Evolutionary conservation across 1,140 invertebrate species (phyloP).

Genomic region (Schmidtea mediterranea): DNA sequence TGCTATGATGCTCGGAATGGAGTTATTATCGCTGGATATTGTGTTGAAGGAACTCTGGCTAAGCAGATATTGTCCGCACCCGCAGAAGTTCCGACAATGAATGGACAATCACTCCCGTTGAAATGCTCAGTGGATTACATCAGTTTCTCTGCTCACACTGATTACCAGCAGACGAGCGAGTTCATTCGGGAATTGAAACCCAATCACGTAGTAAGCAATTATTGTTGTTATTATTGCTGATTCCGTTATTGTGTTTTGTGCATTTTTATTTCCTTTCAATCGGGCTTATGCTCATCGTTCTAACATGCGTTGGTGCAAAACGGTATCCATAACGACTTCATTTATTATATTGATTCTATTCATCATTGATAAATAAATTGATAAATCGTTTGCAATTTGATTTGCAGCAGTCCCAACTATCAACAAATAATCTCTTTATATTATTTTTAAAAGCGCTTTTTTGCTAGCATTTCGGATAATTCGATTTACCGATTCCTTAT

Average conservation of each 20-base stretch:
- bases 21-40: constrained; percentile 91
- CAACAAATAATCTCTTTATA: too few relatives aligned
- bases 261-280: neutral
- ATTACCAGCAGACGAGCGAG: constrained; percentile 91
- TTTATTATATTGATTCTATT: too few relatives aligned
- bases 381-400: too few relatives aligned
- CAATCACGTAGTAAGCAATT: constrained; percentile 42
- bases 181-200: constrained; percentile 77
- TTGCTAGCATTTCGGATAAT: too few relatives aligned
- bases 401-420: too few relatives aligned
- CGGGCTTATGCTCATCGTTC: neutral
- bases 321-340: too few relatives aligned
- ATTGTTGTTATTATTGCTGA: neutral
- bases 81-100: constrained; percentile 38
- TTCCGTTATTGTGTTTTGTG: neutral
- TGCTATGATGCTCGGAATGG: constrained; percentile 90
- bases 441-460: too few relatives aligned
- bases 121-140: constrained; percentile 89
- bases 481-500: too few relatives aligned
- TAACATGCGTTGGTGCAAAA: too few relatives aligned
- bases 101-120: constrained; percentile 70
- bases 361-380: too few relatives aligned
- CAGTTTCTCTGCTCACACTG: constrained; percentile 93
- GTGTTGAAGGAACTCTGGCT: constrained; percentile 87
- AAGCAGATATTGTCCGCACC: constrained; percentile 21